Conservation (phyloP, 2,888 invertebrate genomes). For the Tetrapedia diversipes region DNA sequence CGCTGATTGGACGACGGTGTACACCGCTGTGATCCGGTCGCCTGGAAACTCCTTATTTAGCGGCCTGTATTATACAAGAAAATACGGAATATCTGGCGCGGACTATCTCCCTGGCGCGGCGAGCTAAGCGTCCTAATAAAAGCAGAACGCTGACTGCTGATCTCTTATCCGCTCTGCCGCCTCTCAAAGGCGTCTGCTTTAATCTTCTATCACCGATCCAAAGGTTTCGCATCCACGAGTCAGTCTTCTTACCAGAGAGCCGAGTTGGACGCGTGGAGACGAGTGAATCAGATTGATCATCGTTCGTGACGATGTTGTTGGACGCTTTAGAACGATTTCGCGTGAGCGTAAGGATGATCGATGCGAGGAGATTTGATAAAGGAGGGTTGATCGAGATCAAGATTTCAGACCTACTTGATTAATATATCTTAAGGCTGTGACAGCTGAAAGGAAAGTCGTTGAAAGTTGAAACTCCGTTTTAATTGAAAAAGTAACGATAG, state of each 20-base stretch:
- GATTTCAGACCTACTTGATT: neutral
- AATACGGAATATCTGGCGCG: conserved; percentile 75
- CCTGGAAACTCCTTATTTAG: conserved; percentile 72
- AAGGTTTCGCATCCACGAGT: conserved; percentile 10
- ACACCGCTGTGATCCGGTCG: conserved; percentile 47
- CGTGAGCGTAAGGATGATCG: conserved; percentile 6
- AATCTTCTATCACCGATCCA: conserved; percentile 47
- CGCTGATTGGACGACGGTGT: conserved; percentile 47
- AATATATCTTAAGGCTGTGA: neutral
- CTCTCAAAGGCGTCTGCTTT: conserved; percentile 52
- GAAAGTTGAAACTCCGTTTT: too few relatives aligned
- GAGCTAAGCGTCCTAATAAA: conserved; percentile 70
- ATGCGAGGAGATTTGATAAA: neutral
- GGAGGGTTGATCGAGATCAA: neutral
- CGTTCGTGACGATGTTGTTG: neutral
- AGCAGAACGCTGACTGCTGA: conserved; percentile 59
- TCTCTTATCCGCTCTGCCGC: conserved; percentile 55
- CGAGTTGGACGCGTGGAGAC: too few relatives aligned
- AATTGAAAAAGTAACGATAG: too few relatives aligned
- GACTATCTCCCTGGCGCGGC: conserved; percentile 63
- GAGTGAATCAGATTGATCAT: neutral
- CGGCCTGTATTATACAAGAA: conserved; percentile 71
- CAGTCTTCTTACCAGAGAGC: conserved; percentile 26
- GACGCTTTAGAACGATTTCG: neutral
- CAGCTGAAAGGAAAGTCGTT: too few relatives aligned